These are phyloP conservation scores for Trisateles emortualis DNA, from an alignment of 2,888 invertebrate genomes.

Conservation along the genomic window DNA sequence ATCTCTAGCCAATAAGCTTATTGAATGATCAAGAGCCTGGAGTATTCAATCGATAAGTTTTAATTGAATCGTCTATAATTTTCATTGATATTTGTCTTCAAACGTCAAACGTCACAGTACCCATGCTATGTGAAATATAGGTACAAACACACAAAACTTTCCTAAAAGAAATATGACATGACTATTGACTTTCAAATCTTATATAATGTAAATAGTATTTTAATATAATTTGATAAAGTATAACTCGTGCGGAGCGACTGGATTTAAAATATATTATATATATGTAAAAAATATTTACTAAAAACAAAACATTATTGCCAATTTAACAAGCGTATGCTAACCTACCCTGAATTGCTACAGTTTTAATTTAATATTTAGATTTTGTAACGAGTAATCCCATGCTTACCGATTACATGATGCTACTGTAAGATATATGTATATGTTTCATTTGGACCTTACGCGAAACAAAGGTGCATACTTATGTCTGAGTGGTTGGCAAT, in stretches of 20 bases:
- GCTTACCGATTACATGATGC: constrained; percentile 49
- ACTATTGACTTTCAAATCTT: no score
- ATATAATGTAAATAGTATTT: no score
- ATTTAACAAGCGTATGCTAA: constrained; percentile 45
- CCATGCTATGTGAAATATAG: no score
- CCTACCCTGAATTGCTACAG: constrained; percentile 35
- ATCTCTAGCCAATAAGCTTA: no score
- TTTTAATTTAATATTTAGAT: constrained; percentile 43
- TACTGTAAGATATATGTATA: constrained; percentile 39
- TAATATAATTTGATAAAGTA: not conserved
- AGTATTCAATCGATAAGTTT: no score
- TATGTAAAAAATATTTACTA: constrained; percentile 27
- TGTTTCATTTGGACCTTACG: constrained; percentile 48
- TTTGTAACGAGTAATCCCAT: constrained; percentile 42
- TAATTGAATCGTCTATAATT: no score
- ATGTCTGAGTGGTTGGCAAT: constrained; percentile 41
- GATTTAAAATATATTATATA: constrained; percentile 29
- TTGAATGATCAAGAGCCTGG: no score
- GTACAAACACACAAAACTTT: no score
- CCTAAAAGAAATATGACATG: no score
- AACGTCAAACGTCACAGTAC: no score
- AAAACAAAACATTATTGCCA: constrained; percentile 27
- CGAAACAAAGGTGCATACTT: constrained; percentile 45
- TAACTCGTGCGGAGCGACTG: constrained; percentile 43
- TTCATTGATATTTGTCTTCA: no score